phyloP scores from a whole-genome alignment of 2,888 invertebrate genomes.

The Hydraecia micacea region DNA sequence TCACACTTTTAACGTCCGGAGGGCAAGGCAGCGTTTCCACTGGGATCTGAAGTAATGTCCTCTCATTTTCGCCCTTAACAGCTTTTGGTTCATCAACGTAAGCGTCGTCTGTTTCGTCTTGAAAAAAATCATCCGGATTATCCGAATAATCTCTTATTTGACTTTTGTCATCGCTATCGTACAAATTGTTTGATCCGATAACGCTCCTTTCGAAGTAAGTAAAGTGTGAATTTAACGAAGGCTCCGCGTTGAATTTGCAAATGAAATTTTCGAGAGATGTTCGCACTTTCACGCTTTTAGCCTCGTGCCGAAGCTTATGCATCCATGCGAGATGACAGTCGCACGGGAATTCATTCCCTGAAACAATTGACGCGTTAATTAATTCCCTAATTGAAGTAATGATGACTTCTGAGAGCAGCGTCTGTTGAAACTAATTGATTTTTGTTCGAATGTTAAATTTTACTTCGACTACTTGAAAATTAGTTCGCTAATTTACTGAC shows the following conservation, averaged over 20 bases:
- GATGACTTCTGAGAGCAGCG: conserved; percentile 62
- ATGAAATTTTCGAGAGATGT: conserved; percentile 93
- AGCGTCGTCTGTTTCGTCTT: conserved; percentile 84
- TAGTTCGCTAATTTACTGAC: conserved; percentile 26
- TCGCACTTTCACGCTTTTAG: conserved; percentile 93
- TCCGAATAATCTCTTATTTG: conserved; percentile 83
- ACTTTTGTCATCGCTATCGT: conserved; percentile 81
- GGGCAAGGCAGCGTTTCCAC: conserved; percentile 91
- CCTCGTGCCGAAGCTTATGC: conserved; percentile 94
- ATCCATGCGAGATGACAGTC: conserved; percentile 96
- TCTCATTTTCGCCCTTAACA: conserved; percentile 83
- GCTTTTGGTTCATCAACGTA: conserved; percentile 84
- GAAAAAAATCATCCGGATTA: conserved; percentile 81
- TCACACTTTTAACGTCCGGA: conserved; percentile 91
- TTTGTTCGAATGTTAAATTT: conserved; percentile 66
- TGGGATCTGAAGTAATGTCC: conserved; percentile 89
- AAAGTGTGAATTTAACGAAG: conserved; percentile 83
- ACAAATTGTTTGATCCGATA: conserved; percentile 82
- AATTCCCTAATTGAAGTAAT: conserved; percentile 75
- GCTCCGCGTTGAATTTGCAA: conserved; percentile 91
- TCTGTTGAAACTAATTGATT: conserved; percentile 71
- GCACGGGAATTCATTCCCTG: conserved; percentile 96
- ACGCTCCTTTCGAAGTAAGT: conserved; percentile 84
- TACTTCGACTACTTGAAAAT: conserved; percentile 14
- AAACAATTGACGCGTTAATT: conserved; percentile 83